Percentiles rank a stretch among this genome's conserved stretches.
Conservation (phyloP, 2,113 vertebrate species). For the Megaceryle torquata region DNA sequence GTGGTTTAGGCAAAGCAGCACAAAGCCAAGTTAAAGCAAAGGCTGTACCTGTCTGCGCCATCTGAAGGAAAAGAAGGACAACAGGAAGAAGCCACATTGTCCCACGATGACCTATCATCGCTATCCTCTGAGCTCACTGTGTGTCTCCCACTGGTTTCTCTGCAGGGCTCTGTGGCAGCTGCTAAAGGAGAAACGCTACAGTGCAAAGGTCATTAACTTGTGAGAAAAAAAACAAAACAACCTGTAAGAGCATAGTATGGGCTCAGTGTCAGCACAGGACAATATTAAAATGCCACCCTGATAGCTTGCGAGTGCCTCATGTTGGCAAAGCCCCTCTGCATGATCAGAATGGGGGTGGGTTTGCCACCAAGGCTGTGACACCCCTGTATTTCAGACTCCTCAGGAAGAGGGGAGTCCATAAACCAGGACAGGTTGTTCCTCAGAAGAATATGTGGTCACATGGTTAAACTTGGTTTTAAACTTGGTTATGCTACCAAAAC, state of each 20-base stretch:
- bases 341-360: neutral
- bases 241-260: neutral
- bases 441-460: neutral
- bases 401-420: neutral
- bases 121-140: neutral
- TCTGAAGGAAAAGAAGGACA: slow-evolving; percentile 25
- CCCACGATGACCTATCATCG: neutral
- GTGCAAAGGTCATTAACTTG: slow-evolving; percentile 38
- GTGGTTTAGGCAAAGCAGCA: neutral
- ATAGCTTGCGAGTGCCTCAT: fast-evolving
- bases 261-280: neutral
- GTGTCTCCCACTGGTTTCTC: neutral
- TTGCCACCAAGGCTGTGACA: neutral
- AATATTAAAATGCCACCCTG: neutral
- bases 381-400: neutral
- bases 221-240: slow-evolving; percentile 12
- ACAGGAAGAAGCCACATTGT: neutral
- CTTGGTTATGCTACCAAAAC: neutral
- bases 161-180: neutral
- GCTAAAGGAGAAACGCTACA: neutral
- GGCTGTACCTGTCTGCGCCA: slow-evolving; percentile 32
- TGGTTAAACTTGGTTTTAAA: neutral
- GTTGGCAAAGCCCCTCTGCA: neutral
- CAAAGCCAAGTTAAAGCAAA: neutral
- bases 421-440: neutral